These are phyloP conservation scores for Nephotettix cincticeps DNA, from an alignment of 1,140 invertebrate species.

Conservation along the genomic window DNA sequence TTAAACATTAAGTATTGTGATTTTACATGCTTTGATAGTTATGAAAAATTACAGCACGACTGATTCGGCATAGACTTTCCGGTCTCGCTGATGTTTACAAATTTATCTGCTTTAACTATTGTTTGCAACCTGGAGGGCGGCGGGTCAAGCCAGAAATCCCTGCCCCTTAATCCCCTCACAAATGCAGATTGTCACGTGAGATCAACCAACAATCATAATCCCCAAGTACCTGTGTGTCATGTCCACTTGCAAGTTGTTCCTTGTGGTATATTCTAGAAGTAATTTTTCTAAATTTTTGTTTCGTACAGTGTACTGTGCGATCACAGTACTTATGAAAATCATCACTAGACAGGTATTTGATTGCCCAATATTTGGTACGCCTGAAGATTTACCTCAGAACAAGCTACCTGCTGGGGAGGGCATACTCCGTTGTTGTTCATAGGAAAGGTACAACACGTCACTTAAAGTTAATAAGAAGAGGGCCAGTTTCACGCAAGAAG, in stretches of 20 bases:
- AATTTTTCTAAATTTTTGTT: background rate
- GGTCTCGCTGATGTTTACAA: background rate
- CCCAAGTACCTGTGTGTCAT: background rate
- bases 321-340: background rate
- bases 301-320: background rate
- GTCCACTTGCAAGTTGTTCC: background rate
- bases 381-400: slow-evolving; percentile 1
- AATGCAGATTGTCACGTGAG: background rate
- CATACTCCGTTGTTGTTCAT: background rate
- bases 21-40: background rate
- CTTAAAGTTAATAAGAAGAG: slow-evolving; percentile 15
- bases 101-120: background rate
- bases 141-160: background rate
- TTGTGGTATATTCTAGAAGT: background rate
- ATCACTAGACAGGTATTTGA: slow-evolving; percentile 23
- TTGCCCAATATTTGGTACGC: slow-evolving; percentile 11
- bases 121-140: background rate
- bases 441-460: background rate
- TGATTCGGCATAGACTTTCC: background rate
- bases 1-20: too few species aligned
- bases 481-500: background rate
- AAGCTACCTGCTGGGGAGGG: slow-evolving; percentile 9
- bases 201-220: background rate
- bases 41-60: background rate
- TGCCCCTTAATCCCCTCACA: too few species aligned